phyloP scores from a whole-genome alignment of 2,797 vertebrate species.

The Trichosurus vulpecula region DNA sequence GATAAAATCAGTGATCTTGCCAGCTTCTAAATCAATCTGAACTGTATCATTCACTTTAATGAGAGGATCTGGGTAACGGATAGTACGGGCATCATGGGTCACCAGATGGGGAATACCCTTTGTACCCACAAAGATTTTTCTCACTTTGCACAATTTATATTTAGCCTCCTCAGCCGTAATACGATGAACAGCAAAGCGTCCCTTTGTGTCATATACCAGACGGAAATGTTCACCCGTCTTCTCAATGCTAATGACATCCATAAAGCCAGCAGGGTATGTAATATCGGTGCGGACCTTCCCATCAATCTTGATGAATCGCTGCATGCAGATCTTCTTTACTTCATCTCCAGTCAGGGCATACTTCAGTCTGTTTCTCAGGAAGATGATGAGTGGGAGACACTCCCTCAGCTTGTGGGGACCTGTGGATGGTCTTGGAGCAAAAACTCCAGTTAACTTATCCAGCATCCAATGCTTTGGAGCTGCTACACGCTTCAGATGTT shows the following conservation, averaged over 20 bases:
- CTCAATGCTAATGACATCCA: conserved; percentile 98
- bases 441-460: conserved; percentile 96
- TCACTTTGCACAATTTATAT: conserved; percentile 98
- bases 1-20: conserved; percentile 96
- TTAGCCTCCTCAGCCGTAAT: conserved; percentile 95
- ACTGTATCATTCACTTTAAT: conserved; percentile 96
- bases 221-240: conserved; percentile 96
- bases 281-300: conserved; percentile 96
- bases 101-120: conserved; percentile 96
- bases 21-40: conserved; percentile 93
- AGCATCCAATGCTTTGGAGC: conserved; percentile 98
- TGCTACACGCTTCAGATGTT: conserved; percentile 95
- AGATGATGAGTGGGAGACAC: conserved; percentile 97
- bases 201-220: conserved; percentile 95
- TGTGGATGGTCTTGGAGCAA: conserved; percentile 95
- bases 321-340: conserved; percentile 99
- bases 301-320: conserved; percentile 97
- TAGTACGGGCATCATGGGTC: conserved; percentile 95
- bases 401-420: conserved; percentile 97
- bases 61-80: conserved; percentile 95
- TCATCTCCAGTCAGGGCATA: conserved; percentile 96
- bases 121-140: conserved; percentile 92
- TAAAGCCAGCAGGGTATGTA: conserved; percentile 95
- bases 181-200: conserved; percentile 95
- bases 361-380: conserved; percentile 95